A percentile compares a stretch with the other conserved stretches of the same genome.
Evolutionary conservation across 2,797 vertebrate genomes (phyloP).

Genomic region (Crenichthys baileyi): DNA sequence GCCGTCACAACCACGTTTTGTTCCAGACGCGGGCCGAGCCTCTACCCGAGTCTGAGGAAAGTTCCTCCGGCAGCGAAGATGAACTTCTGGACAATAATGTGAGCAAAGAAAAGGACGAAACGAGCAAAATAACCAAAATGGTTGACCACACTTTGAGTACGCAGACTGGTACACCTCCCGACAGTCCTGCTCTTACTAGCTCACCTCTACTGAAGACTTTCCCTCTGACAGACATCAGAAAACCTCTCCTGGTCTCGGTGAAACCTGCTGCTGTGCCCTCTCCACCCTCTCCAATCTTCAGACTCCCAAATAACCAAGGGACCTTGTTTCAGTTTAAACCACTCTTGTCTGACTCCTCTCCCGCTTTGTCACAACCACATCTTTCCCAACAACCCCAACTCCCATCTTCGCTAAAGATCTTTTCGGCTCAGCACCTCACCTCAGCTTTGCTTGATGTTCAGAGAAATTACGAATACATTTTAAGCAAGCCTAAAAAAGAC

Average conservation of each 20-base stretch:
- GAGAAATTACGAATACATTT: conserved; percentile 65
- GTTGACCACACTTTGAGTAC: not conserved
- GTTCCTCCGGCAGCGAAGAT: not conserved
- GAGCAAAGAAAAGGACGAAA: conserved; percentile 1
- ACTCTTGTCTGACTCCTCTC: not conserved
- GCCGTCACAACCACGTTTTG: conserved; percentile 55
- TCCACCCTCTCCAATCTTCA: not conserved
- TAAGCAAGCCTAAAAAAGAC: conserved; percentile 26
- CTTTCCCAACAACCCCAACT: conserved; percentile 9
- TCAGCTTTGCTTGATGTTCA: conserved; percentile 66
- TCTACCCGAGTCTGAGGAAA: not conserved
- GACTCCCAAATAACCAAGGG: fast-evolving
- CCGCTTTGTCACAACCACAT: not conserved
- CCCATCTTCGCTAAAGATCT: conserved; percentile 47
- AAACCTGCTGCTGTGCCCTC: not conserved
- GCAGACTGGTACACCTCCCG: not conserved
- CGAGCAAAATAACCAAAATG: not conserved
- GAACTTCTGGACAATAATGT: too few relatives aligned
- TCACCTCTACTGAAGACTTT: not conserved
- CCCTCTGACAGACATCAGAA: not conserved
- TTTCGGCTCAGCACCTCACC: conserved; percentile 63
- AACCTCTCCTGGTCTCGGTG: not conserved
- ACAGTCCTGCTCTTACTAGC: not conserved
- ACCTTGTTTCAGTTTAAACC: not conserved
- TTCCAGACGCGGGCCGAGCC: not conserved